Percentiles rank a stretch among this genome's conserved stretches.
Evolutionary conservation across 2,888 invertebrate species (phyloP).

Genomic region (Cerceris rybyensis): DNA sequence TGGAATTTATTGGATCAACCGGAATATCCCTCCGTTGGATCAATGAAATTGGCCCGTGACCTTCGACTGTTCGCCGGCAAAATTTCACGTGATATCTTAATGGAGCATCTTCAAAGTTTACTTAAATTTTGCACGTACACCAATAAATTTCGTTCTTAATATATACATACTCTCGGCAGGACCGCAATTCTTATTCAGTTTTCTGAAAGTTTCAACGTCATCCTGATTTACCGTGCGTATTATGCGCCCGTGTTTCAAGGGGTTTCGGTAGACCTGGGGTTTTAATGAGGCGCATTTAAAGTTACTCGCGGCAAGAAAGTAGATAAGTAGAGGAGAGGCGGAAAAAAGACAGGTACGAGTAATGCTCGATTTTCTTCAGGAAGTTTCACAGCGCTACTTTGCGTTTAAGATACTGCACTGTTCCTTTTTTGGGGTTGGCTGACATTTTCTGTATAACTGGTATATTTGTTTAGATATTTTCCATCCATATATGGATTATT

Average conservation of each 20-base stretch:
- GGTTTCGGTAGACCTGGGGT: slow-evolving; percentile 15
- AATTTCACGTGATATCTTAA: too few species aligned
- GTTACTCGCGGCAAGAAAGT: background rate
- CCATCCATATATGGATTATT: background rate
- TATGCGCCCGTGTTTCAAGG: background rate
- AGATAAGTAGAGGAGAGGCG: background rate
- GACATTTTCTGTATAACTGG: background rate
- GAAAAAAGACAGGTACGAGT: background rate
- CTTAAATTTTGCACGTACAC: background rate
- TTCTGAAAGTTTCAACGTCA: background rate
- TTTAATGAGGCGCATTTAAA: slow-evolving; percentile 30
- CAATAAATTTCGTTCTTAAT: background rate
- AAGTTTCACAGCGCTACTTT: background rate
- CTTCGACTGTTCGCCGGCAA: too few species aligned
- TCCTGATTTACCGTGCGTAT: slow-evolving; percentile 32
- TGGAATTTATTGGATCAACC: slow-evolving; percentile 30
- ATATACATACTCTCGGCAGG: background rate
- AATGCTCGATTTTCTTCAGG: background rate
- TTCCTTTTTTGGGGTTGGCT: background rate
- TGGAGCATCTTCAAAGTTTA: background rate
- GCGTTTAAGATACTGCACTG: background rate
- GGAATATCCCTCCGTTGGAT: background rate
- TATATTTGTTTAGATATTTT: background rate
- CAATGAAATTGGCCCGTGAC: background rate
- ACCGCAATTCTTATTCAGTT: background rate